A percentile compares a stretch with the other conserved stretches of the same genome.
Evolutionary conservation across 2,888 invertebrate species (phyloP).

Genomic region (Aphidoletes aphidimyza): DNA sequence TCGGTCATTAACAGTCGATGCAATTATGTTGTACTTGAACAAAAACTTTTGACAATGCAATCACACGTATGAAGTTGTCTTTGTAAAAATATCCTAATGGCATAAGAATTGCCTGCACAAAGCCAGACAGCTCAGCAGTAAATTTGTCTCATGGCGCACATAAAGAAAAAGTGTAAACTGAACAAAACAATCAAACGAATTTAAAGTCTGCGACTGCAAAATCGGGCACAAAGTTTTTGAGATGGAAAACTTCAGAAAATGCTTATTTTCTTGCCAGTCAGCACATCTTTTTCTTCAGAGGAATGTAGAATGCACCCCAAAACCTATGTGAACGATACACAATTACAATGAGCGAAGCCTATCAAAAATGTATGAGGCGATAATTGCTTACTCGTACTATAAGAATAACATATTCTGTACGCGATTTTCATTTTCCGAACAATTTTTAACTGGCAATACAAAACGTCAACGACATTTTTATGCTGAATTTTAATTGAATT

Average conservation of each 20-base stretch:
- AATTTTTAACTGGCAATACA: neutral
- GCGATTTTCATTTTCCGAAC: neutral
- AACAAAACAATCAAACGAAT: slow-evolving; percentile 25
- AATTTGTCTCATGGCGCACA: neutral
- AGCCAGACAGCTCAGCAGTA: neutral
- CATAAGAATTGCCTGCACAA: neutral
- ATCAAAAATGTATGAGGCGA: neutral
- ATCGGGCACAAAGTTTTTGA: neutral
- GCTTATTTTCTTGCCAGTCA: neutral
- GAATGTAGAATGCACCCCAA: neutral
- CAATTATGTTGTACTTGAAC: neutral
- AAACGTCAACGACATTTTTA: neutral
- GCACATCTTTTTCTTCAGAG: neutral
- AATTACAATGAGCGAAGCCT: neutral
- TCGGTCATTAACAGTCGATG: neutral
- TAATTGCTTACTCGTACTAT: neutral
- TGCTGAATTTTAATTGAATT: slow-evolving; percentile 20
- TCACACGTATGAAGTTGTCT: neutral
- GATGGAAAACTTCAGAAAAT: neutral
- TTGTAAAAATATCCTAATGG: too few species aligned
- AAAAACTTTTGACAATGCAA: neutral
- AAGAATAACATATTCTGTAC: neutral
- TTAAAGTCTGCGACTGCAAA: slow-evolving; percentile 9
- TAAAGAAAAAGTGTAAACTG: neutral
- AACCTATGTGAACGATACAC: neutral